Base-by-base conservation (phyloP, 2,888 invertebrate genomes). In the Pyrrhia umbra region DNA sequence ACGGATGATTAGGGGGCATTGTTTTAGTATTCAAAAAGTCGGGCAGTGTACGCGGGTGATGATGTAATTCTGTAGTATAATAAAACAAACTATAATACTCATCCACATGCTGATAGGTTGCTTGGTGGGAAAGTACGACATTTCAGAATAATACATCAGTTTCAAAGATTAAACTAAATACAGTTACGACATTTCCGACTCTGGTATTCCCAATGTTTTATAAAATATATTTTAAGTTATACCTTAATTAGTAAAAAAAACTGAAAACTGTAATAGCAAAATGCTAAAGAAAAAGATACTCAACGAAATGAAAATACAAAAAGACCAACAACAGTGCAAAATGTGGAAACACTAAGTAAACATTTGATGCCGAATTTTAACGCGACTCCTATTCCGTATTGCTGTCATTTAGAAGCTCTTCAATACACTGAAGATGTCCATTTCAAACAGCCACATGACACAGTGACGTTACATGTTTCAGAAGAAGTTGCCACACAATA, bases 1-100 rank as follows among this genome's bases (percentile, higher is more conserved):
- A 15, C 10, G 21, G 42, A 63, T 56, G 39, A 70, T 63, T 63
- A 67, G 30, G n/a, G 25, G 15, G 37, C 42, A 64, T 40, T 55
- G 21, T n/a, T 39, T 18, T 49, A 6, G 18, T n/a, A 23, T 27
- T n/a, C 43, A 37, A 43, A n/a, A 20, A 43, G 6, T 39, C 18
- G 23, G 18, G 23, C 39, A 10, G 18, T 65, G 15, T 25, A 30
- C 13, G 30, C 30, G 30, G 46, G 20, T 25, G 43, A 23, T 27
- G 23, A 10, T 30, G 16, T 34, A 13, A 16, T 23, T 39, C 13
- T n/a, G 9, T 18, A 18, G 37, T 46, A 43, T 20, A 50, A 15
- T 15, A 20, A 21, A 42, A 56, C 20, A 34, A 47, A 6, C 46
- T 37, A 13, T 6, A 45, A 25, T 2, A 57, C 23, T 20, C 13